phyloP scores from a whole-genome alignment of 2,888 invertebrate genomes.

The Dicranocentrus wangi region DNA sequence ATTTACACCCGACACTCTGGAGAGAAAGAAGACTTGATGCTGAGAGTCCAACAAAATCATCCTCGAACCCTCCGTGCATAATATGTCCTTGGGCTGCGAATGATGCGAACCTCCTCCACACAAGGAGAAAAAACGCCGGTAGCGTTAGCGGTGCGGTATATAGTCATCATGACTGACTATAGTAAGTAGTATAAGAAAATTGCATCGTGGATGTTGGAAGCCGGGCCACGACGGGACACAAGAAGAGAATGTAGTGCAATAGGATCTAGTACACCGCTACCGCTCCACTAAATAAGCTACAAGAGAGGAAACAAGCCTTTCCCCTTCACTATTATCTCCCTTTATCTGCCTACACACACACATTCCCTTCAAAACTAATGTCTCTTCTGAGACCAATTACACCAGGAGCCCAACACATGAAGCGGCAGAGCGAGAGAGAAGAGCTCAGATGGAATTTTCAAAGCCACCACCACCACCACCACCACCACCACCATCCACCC shows the following conservation, averaged over 20 bases:
- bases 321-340: conserved; percentile 4
- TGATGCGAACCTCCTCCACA: neutral
- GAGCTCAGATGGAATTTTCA: no score
- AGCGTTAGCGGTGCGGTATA: conserved; percentile 4
- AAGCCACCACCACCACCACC: no score
- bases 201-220: conserved; percentile 18
- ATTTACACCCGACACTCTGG: conserved; percentile 56
- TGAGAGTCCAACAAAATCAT: conserved; percentile 45
- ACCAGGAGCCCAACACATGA: conserved; percentile 44
- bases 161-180: conserved; percentile 16
- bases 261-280: neutral
- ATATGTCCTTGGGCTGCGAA: conserved; percentile 17
- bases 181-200: conserved; percentile 31
- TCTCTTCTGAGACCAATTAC: conserved; percentile 68
- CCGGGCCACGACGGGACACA: conserved; percentile 40
- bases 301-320: conserved; percentile 8
- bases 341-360: conserved; percentile 42
- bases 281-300: conserved; percentile 28
- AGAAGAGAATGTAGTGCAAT: conserved; percentile 27
- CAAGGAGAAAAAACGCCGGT: neutral
- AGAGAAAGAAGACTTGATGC: conserved; percentile 24
- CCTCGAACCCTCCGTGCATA: conserved; percentile 24
- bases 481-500: no score
- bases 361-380: conserved; percentile 65
- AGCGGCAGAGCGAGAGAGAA: no score